Base-by-base conservation (phyloP, 2,113 vertebrate species). In the Anolis sagrei region DNA sequence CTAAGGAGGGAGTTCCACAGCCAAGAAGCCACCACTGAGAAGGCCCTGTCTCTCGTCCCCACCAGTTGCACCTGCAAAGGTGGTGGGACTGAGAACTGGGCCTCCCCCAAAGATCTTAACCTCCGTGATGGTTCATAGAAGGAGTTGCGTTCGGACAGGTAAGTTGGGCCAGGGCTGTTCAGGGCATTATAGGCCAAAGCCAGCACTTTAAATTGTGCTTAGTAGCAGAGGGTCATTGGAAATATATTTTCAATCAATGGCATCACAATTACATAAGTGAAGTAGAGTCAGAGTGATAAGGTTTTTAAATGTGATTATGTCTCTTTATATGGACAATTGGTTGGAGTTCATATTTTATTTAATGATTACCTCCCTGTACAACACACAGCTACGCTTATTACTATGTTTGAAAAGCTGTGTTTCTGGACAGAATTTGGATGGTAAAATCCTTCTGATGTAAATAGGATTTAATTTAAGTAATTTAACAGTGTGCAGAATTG, bases 321-420 rank as follows among this genome's bases (percentile, higher is more conserved):
- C 78, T 36, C 6, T 83, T 88, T 92, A 90, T 91, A 85, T 92
- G 88, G 87, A 86, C 90, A 90, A 88, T 69, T 94, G 89, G 49
- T 82, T 90, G 82, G 70, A 68, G 79, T 93, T 91, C 89, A 69
- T 29, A 82, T 89, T 90, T 80, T 66, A 92, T 77, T 91, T 86
- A 92, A 92, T 61, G 85, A 86, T 82, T 91, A 16, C 13, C 54
- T 58, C 91, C 90, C 62, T 64, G 7, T 23, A 7, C 62, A 64
- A 25, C 25, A 91, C 88, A 93, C 93, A 95, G 92, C 91, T 93
- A 87, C 88, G 69, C 86, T 91, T 90, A 18, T 92, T 44, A 79
- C 39, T 79, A 44, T 58, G 21, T 77, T 48, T 49, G 70, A 86
- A 49, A 73, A 39, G 21, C 36, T 34, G 48, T 44, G 54, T 48